Base-by-base conservation (phyloP, 2,797 vertebrate genomes). In the Neopelma chrysocephalum region DNA sequence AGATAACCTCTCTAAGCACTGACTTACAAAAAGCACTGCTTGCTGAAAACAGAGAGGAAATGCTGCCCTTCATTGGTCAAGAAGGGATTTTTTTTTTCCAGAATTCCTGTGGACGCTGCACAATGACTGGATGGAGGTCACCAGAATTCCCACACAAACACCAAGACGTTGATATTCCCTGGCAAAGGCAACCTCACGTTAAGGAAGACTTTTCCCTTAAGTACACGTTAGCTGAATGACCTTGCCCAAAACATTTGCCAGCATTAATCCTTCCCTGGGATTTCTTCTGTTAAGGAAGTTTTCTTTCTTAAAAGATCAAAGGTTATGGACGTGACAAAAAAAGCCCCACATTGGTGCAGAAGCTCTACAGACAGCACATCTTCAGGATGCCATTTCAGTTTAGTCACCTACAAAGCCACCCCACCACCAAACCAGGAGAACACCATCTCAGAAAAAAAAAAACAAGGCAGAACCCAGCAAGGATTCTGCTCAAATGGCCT, bases 181-280 rank as follows among this genome's bases (percentile, higher is more conserved):
- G 16, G 6, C 10, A 66, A 58, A 45, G n/a, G 18, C 15, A 45
- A 45, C 32, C 40, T 7, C 25, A 45, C 0, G 0, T 32, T 31
- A 31, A 61, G 26, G 61, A 62, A 68, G 57, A 29, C 12, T 36
- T 34, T 23, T n/a, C 4, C 9, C 32, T 12, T 1, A 20, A 27
- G 23, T 6, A 27, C 12, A 29, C 5, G 0, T 26, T 3, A 45
- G 32, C n/a, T 50, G 10, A 62, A 34, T 4, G 5, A 69, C 70
- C 27, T 60, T 12, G 47, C 9, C 58, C 85, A 70, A 69, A 51
- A 4, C 19, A 42, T 12, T 14, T 40, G 31, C n/a, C 14, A 73
- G 22, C 42, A 25, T 2, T 4, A 48, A 34, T 21, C 22, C 61
- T 36, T 32, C 27, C 72, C 32, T n/a, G 40, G 25, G 11, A 23